phyloP scores from a whole-genome alignment of 2,797 vertebrate species.

The Acipenser ruthenus region DNA sequence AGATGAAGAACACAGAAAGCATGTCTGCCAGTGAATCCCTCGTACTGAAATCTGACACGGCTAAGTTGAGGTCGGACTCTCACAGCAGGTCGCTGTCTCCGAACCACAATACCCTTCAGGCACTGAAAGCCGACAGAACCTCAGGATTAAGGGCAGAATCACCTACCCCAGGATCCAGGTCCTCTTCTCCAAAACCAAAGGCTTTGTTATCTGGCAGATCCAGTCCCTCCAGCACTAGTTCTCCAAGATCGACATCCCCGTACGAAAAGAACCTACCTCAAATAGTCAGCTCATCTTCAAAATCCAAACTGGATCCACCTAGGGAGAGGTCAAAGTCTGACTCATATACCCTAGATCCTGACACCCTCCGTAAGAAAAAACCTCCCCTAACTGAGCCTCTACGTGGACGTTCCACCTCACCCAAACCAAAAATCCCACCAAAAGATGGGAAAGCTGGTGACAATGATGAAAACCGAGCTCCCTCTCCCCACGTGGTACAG shows the following conservation, averaged over 20 bases:
- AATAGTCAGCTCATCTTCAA: constrained; percentile 76
- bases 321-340: constrained; percentile 96
- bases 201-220: constrained; percentile 66
- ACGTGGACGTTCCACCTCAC: constrained; percentile 88
- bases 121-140: constrained; percentile 82
- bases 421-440: constrained; percentile 79
- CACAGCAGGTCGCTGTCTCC: constrained; percentile 94
- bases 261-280: constrained; percentile 83
- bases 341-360: constrained; percentile 93
- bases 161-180: constrained; percentile 82
- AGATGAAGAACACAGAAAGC: constrained; percentile 69
- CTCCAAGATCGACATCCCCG: constrained; percentile 76
- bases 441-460: constrained; percentile 70
- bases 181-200: constrained; percentile 91
- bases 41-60: constrained; percentile 85
- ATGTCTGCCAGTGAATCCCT: constrained; percentile 88
- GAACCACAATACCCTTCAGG: constrained; percentile 95
- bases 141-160: constrained; percentile 80
- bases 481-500: constrained; percentile 92
- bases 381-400: constrained; percentile 85
- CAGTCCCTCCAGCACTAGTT: constrained; percentile 71
- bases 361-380: constrained; percentile 92
- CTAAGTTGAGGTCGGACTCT: constrained; percentile 88
- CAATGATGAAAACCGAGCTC: constrained; percentile 79
- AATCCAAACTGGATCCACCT: constrained; percentile 86